Percentiles rank a stretch among this genome's conserved stretches.
Conservation (phyloP, 1,140 invertebrate species). For the Ceratina australensis region DNA sequence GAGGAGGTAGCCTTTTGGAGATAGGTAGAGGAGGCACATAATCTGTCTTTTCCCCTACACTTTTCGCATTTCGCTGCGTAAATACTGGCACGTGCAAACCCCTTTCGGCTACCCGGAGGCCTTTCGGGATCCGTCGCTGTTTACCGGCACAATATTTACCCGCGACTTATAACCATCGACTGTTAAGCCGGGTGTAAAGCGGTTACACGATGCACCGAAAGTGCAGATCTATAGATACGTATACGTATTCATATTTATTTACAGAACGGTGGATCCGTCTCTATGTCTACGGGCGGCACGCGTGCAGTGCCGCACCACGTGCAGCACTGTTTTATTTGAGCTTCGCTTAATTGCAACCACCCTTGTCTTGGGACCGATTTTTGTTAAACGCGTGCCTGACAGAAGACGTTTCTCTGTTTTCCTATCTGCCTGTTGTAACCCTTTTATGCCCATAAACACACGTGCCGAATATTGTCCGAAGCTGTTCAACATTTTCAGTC, state of each 20-base stretch:
- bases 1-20: constrained; percentile 51
- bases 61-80: constrained; percentile 60
- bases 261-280: no score
- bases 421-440: no score
- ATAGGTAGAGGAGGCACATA: constrained; percentile 28
- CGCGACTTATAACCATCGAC: constrained; percentile 75
- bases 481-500: no score
- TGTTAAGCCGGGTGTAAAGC: constrained; percentile 75
- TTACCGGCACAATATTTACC: constrained; percentile 76
- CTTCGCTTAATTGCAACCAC: no score
- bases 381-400: no score
- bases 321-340: no score
- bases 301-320: no score
- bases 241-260: neutral
- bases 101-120: constrained; percentile 62
- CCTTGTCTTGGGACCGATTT: no score
- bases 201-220: constrained; percentile 65
- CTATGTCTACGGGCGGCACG: no score
- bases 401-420: no score
- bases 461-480: no score
- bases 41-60: constrained; percentile 43
- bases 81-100: constrained; percentile 72
- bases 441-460: no score
- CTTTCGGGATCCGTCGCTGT: constrained; percentile 65
- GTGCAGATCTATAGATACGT: constrained; percentile 38